These are phyloP conservation scores for Listrodromus nycthemerus DNA, from an alignment of 2,888 invertebrate genomes.

Conservation along the genomic window DNA sequence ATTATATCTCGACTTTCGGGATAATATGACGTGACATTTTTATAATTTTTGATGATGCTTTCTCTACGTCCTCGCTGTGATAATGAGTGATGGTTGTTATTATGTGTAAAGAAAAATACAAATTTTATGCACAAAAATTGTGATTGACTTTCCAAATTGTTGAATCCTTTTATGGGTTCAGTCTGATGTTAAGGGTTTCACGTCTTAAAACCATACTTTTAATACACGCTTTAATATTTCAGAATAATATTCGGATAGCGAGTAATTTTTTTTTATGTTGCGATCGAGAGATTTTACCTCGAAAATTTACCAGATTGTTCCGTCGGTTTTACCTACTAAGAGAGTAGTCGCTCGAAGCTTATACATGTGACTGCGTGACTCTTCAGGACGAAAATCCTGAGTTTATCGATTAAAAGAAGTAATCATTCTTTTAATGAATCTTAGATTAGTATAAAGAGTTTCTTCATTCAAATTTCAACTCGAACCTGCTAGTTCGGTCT, in stretches of 20 bases:
- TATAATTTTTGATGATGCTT: neutral
- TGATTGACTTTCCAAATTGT: neutral
- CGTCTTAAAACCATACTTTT: neutral
- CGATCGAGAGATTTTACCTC: neutral
- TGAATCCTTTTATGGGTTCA: neutral
- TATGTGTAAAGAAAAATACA: neutral
- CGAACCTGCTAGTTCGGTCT: slow-evolving; percentile 25
- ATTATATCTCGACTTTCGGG: neutral
- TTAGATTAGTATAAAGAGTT: slow-evolving; percentile 4
- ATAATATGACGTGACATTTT: neutral
- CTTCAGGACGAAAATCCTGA: slow-evolving; percentile 29
- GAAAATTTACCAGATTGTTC: neutral
- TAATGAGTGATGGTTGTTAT: neutral
- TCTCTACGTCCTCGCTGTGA: neutral
- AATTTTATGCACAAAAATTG: neutral
- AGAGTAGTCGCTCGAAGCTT: neutral
- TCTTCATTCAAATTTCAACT: slow-evolving; percentile 1
- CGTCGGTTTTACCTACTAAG: slow-evolving; percentile 12
- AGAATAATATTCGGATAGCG: neutral
- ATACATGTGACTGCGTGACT: neutral
- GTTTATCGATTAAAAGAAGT: slow-evolving; percentile 25
- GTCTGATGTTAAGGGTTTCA: neutral
- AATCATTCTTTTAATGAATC: neutral
- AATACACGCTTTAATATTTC: neutral
- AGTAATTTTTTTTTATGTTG: neutral